A percentile compares a stretch with the other conserved stretches of the same genome.
phyloP scores from a whole-genome alignment of 2,888 invertebrate genomes.

The Scrobipalpa atriplicella region DNA sequence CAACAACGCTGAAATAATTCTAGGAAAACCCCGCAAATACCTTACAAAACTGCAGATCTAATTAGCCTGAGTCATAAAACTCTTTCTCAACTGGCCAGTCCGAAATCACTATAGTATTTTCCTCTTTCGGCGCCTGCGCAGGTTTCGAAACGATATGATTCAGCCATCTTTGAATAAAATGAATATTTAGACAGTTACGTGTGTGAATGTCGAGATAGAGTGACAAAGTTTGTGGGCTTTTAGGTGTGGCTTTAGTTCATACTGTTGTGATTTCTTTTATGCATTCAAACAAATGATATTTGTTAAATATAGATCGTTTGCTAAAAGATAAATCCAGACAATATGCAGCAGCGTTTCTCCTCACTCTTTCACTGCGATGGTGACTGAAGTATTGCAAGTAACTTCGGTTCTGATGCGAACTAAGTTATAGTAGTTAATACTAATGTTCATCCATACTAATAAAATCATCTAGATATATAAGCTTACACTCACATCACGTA shows the following conservation, averaged over 20 bases:
- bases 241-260: neutral
- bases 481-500: neutral
- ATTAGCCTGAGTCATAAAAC: slow-evolving; percentile 48
- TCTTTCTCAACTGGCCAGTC: slow-evolving; percentile 50
- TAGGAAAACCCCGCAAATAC: neutral
- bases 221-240: neutral
- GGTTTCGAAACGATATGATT: slow-evolving; percentile 68
- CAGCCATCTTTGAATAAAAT: slow-evolving; percentile 41
- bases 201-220: slow-evolving; percentile 3
- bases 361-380: no score
- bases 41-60: slow-evolving; percentile 25
- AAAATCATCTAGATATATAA: no score
- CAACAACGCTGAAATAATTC: neutral
- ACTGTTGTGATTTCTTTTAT: no score
- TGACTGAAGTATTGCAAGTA: no score
- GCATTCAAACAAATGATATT: no score
- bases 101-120: slow-evolving; percentile 55
- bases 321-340: no score
- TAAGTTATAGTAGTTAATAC: no score
- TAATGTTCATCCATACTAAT: no score
- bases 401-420: no score
- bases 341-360: no score
- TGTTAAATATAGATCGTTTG: no score
- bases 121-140: slow-evolving; percentile 53
- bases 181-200: slow-evolving; percentile 26